Conservation (phyloP, 2,888 invertebrate species). For the Aphodius granarius region DNA sequence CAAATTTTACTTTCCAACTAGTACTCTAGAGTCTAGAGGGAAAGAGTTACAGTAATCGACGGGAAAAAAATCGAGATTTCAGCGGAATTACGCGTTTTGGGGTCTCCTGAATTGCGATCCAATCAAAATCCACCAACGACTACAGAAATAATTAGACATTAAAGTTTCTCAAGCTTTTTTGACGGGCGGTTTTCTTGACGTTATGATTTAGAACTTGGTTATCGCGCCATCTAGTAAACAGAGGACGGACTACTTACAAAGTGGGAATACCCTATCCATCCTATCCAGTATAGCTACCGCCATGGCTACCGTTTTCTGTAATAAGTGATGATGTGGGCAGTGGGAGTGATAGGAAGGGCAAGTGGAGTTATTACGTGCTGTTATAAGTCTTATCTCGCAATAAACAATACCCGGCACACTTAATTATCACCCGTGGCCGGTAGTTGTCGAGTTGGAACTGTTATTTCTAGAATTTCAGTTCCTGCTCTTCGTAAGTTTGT, state of each 20-base stretch:
- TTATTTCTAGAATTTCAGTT: constrained; percentile 14
- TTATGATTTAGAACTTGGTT: too few relatives aligned
- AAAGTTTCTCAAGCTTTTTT: too few relatives aligned
- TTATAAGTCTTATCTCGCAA: neutral
- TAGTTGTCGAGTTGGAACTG: constrained; percentile 26
- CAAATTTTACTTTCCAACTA: too few relatives aligned
- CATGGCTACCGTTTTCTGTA: neutral
- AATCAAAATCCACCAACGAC: too few relatives aligned
- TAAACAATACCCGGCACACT: neutral
- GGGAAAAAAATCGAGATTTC: too few relatives aligned
- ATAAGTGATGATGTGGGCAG: neutral
- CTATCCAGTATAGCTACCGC: neutral
- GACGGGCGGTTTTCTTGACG: too few relatives aligned
- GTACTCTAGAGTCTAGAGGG: too few relatives aligned
- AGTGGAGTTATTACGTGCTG: neutral
- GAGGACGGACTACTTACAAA: neutral
- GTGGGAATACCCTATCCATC: too few relatives aligned
- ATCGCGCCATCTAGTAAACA: neutral
- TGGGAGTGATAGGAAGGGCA: neutral
- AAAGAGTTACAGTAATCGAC: too few relatives aligned
- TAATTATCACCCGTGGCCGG: neutral
- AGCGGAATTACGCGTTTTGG: too few relatives aligned
- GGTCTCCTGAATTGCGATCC: too few relatives aligned
- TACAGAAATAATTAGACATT: too few relatives aligned
- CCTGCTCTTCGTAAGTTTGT: constrained; percentile 6